phyloP scores from a whole-genome alignment of 2,797 vertebrate species.

The Eutrigla gurnardus region DNA sequence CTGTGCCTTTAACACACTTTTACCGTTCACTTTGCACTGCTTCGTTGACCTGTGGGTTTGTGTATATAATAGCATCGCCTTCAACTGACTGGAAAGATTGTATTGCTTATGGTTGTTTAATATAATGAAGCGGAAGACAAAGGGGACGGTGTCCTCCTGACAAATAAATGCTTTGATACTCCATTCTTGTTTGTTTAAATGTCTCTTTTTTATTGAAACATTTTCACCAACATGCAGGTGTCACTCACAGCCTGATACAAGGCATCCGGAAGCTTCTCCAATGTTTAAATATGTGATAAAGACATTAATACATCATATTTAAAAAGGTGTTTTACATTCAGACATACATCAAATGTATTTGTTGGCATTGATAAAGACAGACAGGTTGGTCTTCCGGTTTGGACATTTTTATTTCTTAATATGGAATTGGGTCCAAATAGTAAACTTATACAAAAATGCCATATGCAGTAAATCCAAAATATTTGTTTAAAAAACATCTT shows the following conservation, averaged over 20 bases:
- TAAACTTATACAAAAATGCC: too few species aligned
- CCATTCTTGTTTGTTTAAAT: neutral
- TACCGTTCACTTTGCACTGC: slow-evolving; percentile 57
- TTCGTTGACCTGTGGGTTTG: slow-evolving; percentile 38
- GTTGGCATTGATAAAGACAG: too few species aligned
- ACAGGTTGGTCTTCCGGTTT: too few species aligned
- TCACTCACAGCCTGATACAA: neutral
- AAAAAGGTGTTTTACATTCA: neutral
- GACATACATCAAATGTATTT: neutral
- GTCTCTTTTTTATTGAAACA: neutral
- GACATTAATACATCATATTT: neutral
- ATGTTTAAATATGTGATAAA: neutral
- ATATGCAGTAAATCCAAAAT: too few species aligned
- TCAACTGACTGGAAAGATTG: slow-evolving; percentile 52
- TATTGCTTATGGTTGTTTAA: slow-evolving; percentile 18
- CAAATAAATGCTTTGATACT: slow-evolving; percentile 53
- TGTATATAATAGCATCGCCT: slow-evolving; percentile 8
- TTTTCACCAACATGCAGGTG: neutral
- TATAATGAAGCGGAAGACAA: slow-evolving; percentile 5
- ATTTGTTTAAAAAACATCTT: too few species aligned
- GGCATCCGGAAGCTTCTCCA: neutral
- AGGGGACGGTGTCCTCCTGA: neutral
- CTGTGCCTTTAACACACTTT: slow-evolving; percentile 39
- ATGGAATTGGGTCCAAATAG: too few species aligned
- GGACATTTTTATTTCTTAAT: too few species aligned